Conservation (phyloP, 1,140 invertebrate species). For the Alviniconcha marisindica region DNA sequence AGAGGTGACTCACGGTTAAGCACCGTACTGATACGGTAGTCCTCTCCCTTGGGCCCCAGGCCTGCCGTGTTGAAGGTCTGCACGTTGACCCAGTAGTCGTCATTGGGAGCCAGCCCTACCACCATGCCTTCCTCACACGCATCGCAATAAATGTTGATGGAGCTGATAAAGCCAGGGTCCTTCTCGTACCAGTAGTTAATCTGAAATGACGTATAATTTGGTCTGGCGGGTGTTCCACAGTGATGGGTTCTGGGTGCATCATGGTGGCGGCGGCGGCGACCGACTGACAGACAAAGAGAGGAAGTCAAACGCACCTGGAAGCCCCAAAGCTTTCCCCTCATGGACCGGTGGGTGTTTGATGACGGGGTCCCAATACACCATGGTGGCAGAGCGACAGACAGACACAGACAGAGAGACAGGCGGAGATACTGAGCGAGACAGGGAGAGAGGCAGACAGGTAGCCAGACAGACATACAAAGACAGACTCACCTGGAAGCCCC, state of each 20-base stretch:
- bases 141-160: slow-evolving; percentile 56
- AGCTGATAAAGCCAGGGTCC: slow-evolving; percentile 46
- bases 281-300: no score
- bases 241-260: slow-evolving; percentile 93
- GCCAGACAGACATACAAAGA: neutral
- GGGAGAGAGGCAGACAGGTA: neutral
- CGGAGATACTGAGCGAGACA: no score
- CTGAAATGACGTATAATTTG: slow-evolving; percentile 45
- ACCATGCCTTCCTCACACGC: slow-evolving; percentile 82
- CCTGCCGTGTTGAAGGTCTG: slow-evolving; percentile 98
- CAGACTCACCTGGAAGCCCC: slow-evolving; percentile 88
- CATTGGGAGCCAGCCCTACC: slow-evolving; percentile 93
- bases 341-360: slow-evolving; percentile 88
- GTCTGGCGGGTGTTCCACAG: slow-evolving; percentile 86
- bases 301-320: slow-evolving; percentile 84
- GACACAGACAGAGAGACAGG: neutral
- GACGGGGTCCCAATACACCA: slow-evolving; percentile 92
- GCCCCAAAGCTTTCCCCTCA: slow-evolving; percentile 93
- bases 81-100: slow-evolving; percentile 94
- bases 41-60: slow-evolving; percentile 92
- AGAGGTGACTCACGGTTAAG: slow-evolving; percentile 37
- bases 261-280: slow-evolving; percentile 93
- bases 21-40: slow-evolving; percentile 39
- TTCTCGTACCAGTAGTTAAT: slow-evolving; percentile 67
- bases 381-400: slow-evolving; percentile 91